Base-by-base conservation (phyloP, 2,797 vertebrate species). In the Arrhamphus sclerolepis region DNA sequence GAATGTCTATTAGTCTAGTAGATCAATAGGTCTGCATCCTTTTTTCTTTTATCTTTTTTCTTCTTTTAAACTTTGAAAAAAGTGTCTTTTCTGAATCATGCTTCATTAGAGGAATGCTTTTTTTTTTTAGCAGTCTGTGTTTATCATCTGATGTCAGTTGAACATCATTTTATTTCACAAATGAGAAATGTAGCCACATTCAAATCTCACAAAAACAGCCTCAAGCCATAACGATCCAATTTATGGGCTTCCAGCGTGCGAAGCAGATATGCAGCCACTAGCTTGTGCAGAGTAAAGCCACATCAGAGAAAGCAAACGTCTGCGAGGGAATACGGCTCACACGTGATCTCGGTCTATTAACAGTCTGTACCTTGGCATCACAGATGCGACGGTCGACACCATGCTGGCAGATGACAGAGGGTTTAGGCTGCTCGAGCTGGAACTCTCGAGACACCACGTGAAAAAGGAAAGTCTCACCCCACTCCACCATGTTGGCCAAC, bases 361-460 rank as follows among this genome's bases (percentile, higher is more conserved):
- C 6, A 13, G 57, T 57, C 4, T 19, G 18, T 75, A 99, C 98
- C 97, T 98, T 98, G 13, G 94, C 88, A 50, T 95, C 94, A 69
- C 98, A 99, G 66, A 94, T 91, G n/a, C 95, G 94, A 2, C 94
- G 96, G 80, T 99, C 96, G 7, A 95, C 93, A 7, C 97, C 97
- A 18, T 99, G 98, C 82, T 99, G 98, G 86, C 98, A 99, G 69
- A 94, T 89, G 56, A 98, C 73, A 1, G 96, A 90, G 41, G 96
- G 94, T 77, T 98, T 98, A 44, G 98, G 97, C 71, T 96, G 95
- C 71, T 98, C 97, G 19, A 99, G 90, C 84, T 98, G 95, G 82
- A 98, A 99, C 70, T 99, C 97, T 31, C 92, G 92, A 59, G 97
- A 99, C 28, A 94, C 90, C 17, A 97, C 96, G 0, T 99, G 97